Conservation (phyloP, 2,888 invertebrate genomes). For the Empis stercorea region DNA sequence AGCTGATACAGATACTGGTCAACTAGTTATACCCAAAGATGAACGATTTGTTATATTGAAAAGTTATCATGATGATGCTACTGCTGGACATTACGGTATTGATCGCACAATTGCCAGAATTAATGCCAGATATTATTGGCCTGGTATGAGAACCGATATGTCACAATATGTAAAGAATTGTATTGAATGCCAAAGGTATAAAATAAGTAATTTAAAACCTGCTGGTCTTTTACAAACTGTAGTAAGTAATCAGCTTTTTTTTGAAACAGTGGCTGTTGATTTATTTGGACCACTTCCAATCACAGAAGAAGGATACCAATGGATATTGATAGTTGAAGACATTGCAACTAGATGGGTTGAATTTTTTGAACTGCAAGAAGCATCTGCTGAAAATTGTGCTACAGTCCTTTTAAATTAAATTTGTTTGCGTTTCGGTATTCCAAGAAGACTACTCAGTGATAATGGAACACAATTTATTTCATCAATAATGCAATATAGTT, state of each 20-base stretch:
- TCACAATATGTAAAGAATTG: conserved; percentile 8
- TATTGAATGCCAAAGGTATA: no score
- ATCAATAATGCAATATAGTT: conserved; percentile 24
- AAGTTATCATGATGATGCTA: conserved; percentile 12
- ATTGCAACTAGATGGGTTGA: conserved; percentile 20
- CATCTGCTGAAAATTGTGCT: conserved; percentile 22
- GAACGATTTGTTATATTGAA: conserved; percentile 6
- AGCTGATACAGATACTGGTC: conserved; percentile 6
- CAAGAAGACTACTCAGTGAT: conserved; percentile 23
- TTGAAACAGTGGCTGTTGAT: no score
- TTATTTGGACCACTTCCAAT: no score
- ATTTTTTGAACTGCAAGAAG: conserved; percentile 20
- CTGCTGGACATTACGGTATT: no score
- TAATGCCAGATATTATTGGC: conserved; percentile 11
- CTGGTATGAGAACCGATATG: conserved; percentile 11
- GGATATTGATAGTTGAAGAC: conserved; percentile 21
- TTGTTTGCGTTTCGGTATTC: conserved; percentile 24
- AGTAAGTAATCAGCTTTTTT: no score
- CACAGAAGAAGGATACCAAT: conserved; percentile 14
- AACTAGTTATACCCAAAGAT: conserved; percentile 6
- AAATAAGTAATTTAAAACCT: conserved; percentile 13
- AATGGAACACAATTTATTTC: conserved; percentile 27
- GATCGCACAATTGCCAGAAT: conserved; percentile 11
- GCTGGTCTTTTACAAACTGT: conserved; percentile 12
- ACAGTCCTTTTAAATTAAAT: conserved; percentile 20